Evolutionary conservation across 2,797 vertebrate species (phyloP), one percentile per base, ranked within the genome.

Genomic region (Takifugu ocellatus): DNA sequence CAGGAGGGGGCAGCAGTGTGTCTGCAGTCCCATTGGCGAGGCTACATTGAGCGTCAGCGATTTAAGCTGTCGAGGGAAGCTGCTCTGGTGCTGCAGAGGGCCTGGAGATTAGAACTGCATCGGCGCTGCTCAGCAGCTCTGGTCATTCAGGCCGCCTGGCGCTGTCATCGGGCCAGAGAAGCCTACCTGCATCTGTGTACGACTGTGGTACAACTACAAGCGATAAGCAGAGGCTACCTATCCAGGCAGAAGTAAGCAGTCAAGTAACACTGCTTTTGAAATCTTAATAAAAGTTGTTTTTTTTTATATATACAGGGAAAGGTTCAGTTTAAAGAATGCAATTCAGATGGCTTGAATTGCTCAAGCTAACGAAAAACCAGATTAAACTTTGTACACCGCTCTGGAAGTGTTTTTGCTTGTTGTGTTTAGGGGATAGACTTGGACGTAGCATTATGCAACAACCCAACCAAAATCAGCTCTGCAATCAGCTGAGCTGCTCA

Each of bases 11-110:
- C 97, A 0, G 95, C 91, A 0, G 0, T 92, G 49, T 54, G 90
- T 50, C 89, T 99, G 25, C 97, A 99, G 82, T 75, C 87, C 0
- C 88, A 89, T 75, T 98, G 97, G 97, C 89, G 94, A 60, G 92
- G 94, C 44, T 93, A 90, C 51, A 64, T 84, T 69, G 90, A 86
- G 63, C 89, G 94, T 33, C 90, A 87, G 6, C 87, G 77, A 49
- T 93, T 93, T 72, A 76, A 89, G 66, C 90, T 89, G 67, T 89
- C 92, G 83, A 92, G 83, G 25, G 66, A 87, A 6, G 93, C 96
- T 0, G 89, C 90, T n/a, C 43, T 91, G 10, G 75, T 94, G 53
- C 92, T 98, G 57, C 97, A 99, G 88, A 93, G 76, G 64, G 84
- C 78, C 17, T 98, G 95, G 95, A 90, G 92, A 74, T 78, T 82